These are phyloP conservation scores for Ophraella communa DNA, from an alignment of 2,888 invertebrate species.

Conservation along the genomic window DNA sequence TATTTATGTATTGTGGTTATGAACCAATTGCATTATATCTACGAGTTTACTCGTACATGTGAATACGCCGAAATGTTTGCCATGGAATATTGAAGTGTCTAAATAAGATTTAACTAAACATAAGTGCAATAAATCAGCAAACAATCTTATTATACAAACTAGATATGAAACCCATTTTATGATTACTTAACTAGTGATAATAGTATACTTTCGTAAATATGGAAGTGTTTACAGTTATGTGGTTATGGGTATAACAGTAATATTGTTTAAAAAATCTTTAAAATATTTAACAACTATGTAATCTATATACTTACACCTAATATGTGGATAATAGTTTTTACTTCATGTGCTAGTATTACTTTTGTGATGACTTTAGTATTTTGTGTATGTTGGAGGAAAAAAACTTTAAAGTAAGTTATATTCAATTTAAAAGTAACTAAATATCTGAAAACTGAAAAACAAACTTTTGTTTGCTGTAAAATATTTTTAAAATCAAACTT, in stretches of 20 bases:
- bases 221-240: slow-evolving; percentile 21
- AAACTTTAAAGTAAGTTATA: slow-evolving; percentile 55
- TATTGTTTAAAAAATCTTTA: slow-evolving; percentile 3
- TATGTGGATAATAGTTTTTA: slow-evolving; percentile 43
- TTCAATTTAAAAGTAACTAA: neutral
- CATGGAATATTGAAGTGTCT: neutral
- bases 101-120: neutral
- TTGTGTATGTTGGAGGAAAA: slow-evolving; percentile 58
- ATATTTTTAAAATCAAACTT: no score
- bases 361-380: slow-evolving; percentile 53
- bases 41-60: neutral
- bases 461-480: no score
- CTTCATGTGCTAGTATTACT: slow-evolving; percentile 49
- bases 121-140: neutral
- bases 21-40: neutral
- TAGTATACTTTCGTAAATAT: slow-evolving; percentile 1
- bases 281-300: slow-evolving; percentile 20
- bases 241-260: slow-evolving; percentile 19
- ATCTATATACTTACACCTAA: slow-evolving; percentile 17
- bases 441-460: neutral
- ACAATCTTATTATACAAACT: no score
- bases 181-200: slow-evolving; percentile 2
- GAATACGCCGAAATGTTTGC: neutral
- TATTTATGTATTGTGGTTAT: neutral
- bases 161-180: neutral